These are phyloP conservation scores for Apistogramma diplotaenia DNA, from an alignment of 2,113 vertebrate genomes.

Conservation along the genomic window DNA sequence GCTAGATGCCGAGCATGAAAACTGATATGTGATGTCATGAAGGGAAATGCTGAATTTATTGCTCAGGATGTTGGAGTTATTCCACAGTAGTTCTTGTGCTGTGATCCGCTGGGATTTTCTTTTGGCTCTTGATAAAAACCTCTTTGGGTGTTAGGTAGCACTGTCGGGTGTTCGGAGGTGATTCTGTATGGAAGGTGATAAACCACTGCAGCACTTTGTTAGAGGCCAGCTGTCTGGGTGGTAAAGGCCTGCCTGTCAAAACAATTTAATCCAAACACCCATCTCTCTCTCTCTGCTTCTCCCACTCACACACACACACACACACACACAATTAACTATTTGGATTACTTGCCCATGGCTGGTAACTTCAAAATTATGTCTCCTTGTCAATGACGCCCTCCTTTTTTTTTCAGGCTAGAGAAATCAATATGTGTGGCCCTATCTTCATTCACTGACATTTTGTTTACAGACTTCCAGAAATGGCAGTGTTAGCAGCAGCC, in stretches of 20 bases:
- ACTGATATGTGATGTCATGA: background rate
- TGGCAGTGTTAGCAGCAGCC: background rate
- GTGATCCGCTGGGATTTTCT: background rate
- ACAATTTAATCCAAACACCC: constrained; percentile 31
- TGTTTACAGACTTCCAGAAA: background rate
- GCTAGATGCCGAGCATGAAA: background rate
- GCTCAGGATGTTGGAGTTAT: background rate
- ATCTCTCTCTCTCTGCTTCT: background rate
- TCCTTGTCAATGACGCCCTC: background rate
- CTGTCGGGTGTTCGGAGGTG: background rate
- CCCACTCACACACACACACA: background rate
- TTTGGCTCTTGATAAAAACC: background rate
- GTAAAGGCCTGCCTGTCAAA: constrained; percentile 46
- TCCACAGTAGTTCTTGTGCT: background rate
- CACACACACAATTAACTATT: background rate
- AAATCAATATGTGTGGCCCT: background rate
- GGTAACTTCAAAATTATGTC: background rate
- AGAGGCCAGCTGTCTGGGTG: constrained; percentile 15
- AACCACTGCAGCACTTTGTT: constrained; percentile 11
- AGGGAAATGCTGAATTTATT: background rate
- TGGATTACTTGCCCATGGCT: background rate
- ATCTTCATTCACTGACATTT: background rate
- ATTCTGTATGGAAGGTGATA: background rate
- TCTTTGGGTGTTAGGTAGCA: background rate
- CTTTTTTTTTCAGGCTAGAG: background rate